These are phyloP conservation scores for Muscidifurax raptorellus DNA, from an alignment of 1,140 invertebrate species.

Conservation along the genomic window DNA sequence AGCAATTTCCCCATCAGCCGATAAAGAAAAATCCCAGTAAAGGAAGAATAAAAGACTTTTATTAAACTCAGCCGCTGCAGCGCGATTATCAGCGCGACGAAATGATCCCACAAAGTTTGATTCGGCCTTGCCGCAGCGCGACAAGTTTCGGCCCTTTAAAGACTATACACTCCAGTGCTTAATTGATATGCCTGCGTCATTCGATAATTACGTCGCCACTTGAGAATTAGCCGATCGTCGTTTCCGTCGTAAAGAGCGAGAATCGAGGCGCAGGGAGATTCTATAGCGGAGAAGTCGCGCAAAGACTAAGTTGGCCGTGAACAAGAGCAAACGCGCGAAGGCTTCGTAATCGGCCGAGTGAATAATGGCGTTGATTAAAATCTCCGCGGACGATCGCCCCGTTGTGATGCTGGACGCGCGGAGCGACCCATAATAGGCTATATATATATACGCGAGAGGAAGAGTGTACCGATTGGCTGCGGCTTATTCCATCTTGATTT, in stretches of 20 bases:
- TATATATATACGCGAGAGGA: background rate
- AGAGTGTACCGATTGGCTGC: background rate
- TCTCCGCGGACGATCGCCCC: background rate
- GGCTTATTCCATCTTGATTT: too few species aligned
- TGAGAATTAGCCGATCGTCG: conserved; percentile 20
- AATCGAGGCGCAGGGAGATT: background rate
- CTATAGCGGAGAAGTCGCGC: background rate
- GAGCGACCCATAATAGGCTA: background rate
- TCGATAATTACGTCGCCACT: conserved; percentile 16
- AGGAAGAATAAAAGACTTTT: background rate
- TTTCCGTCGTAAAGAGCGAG: background rate
- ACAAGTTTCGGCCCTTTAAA: background rate
- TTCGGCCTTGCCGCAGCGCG: background rate
- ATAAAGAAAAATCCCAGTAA: background rate
- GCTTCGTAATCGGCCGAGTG: conserved; percentile 24
- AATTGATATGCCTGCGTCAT: conserved; percentile 13
- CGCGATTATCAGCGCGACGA: conserved; percentile 11
- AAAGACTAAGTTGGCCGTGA: background rate
- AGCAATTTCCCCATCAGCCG: background rate
- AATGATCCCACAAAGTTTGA: background rate
- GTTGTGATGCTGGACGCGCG: background rate
- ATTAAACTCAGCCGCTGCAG: background rate
- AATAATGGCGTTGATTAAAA: conserved; percentile 34
- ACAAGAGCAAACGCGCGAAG: conserved; percentile 24
- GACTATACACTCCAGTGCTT: background rate